Conservation (phyloP, 2,888 invertebrate species). For the Drosophila phalerata region DNA sequence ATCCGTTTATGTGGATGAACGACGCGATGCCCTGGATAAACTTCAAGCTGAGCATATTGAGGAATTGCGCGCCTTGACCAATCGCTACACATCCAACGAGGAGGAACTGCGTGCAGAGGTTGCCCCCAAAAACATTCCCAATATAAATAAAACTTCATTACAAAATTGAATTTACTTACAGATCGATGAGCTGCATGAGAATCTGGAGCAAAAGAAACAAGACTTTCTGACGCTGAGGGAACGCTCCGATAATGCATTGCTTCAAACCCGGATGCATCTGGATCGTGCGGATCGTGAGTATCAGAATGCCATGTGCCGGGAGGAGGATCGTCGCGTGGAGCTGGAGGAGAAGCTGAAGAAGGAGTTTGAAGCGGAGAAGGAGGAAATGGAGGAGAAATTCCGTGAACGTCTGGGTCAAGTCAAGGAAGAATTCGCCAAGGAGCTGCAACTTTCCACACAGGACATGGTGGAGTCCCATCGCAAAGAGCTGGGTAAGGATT, state of each 20-base stretch:
- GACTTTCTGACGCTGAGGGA: conserved; percentile 84
- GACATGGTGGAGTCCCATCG: conserved; percentile 89
- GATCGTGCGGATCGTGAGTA: conserved; percentile 85
- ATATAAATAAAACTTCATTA: neutral
- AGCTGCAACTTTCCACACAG: conserved; percentile 86
- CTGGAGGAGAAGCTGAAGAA: conserved; percentile 79
- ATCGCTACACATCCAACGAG: conserved; percentile 87
- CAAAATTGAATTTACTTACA: conserved; percentile 79
- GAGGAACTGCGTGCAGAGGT: conserved; percentile 88
- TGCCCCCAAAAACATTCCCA: neutral
- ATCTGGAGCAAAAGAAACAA: conserved; percentile 85
- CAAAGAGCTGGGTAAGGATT: conserved; percentile 88
- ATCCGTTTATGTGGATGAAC: conserved; percentile 88
- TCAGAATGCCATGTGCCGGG: conserved; percentile 84
- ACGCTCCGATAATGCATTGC: conserved; percentile 87
- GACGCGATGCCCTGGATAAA: conserved; percentile 87
- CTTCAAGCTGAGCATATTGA: conserved; percentile 87
- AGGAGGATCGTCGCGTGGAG: conserved; percentile 83
- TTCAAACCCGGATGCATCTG: conserved; percentile 85
- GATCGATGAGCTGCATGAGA: conserved; percentile 89
- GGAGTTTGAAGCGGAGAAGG: conserved; percentile 90
- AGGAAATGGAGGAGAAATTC: conserved; percentile 91
- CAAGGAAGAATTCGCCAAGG: conserved; percentile 85
- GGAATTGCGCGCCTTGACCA: conserved; percentile 87
- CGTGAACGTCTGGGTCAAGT: conserved; percentile 87